These are phyloP conservation scores for Triplophysa dalaica DNA, from an alignment of 2,113 vertebrate genomes.

Conservation along the genomic window DNA sequence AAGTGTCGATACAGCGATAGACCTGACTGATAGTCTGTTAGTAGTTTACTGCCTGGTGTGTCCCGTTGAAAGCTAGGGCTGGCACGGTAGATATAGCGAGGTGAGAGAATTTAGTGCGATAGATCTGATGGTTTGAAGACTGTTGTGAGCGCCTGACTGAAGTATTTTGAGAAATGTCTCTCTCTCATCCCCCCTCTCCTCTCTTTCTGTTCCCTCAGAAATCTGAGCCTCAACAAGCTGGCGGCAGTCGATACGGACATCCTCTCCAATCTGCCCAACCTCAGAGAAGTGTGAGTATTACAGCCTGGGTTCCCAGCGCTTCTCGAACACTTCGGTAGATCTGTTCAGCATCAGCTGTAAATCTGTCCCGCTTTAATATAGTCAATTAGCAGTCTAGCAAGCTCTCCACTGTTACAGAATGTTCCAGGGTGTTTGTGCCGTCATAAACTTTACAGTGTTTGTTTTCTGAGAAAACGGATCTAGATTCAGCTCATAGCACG, in stretches of 20 bases:
- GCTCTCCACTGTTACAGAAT: conserved; percentile 6
- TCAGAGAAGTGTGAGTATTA: conserved; percentile 92
- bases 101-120: conserved; percentile 7
- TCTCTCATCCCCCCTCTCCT: neutral
- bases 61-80: conserved; percentile 26
- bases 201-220: conserved; percentile 76
- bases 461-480: neutral
- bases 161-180: conserved; percentile 22
- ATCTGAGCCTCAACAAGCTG: conserved; percentile 92
- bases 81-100: conserved; percentile 11
- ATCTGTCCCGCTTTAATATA: neutral
- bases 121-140: neutral
- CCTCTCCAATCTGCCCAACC: conserved; percentile 81
- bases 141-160: neutral
- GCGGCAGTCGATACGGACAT: conserved; percentile 77
- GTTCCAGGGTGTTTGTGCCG: neutral
- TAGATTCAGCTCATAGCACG: neutral
- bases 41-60: neutral
- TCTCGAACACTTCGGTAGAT: conserved; percentile 9
- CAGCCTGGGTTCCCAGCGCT: neutral
- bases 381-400: neutral
- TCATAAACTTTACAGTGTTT: neutral
- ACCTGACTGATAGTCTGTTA: conserved; percentile 23
- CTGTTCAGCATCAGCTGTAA: conserved; percentile 5
- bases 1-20: conserved; percentile 14